These are phyloP conservation scores for Neolamprologus devosi DNA, from an alignment of 2,113 vertebrate species.

Conservation along the genomic window DNA sequence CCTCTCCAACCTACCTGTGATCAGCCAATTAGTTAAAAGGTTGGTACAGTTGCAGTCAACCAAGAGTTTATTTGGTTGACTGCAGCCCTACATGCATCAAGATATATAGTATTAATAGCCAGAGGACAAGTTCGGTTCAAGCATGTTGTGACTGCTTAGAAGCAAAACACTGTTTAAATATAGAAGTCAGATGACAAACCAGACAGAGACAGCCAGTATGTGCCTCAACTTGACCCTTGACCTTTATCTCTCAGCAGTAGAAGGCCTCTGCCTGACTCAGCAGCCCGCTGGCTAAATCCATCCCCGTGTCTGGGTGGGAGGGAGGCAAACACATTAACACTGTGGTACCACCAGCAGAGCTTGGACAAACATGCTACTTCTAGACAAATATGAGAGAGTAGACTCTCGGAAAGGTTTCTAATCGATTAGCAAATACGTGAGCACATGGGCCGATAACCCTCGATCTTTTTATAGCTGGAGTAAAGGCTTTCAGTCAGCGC, in stretches of 20 bases:
- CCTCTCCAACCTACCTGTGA: background rate
- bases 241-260: background rate
- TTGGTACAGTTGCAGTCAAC: background rate
- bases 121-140: background rate
- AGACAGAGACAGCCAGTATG: background rate
- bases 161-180: background rate
- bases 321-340: conserved; percentile 26
- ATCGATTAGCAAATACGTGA: conserved; percentile 11
- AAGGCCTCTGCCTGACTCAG: conserved; percentile 1
- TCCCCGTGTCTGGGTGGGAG: background rate
- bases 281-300: background rate
- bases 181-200: background rate
- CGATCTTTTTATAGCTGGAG: background rate
- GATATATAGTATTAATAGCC: background rate
- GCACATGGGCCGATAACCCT: background rate
- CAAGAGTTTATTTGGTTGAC: background rate
- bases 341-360: background rate
- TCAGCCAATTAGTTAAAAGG: background rate
- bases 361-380: background rate
- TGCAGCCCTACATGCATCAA: background rate
- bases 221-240: conserved; percentile 11
- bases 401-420: background rate
- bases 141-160: background rate
- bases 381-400: background rate
- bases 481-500: background rate